Base-by-base conservation (phyloP, 2,888 invertebrate species). In the Acanthosepion lycidas region DNA sequence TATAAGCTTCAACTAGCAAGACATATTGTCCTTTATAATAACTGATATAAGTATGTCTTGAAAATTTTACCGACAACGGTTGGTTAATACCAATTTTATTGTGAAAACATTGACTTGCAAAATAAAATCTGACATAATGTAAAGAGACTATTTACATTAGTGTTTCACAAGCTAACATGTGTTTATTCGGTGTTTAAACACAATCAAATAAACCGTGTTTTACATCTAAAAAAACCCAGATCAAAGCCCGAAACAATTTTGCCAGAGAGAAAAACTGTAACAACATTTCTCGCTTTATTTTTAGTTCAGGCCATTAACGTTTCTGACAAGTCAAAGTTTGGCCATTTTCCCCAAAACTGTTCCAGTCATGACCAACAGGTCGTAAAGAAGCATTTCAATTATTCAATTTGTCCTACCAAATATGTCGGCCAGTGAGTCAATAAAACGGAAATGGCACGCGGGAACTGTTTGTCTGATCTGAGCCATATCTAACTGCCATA, bases 131-230 rank as follows among this genome's bases (percentile, higher is more conserved):
- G 42, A 42, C 42, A 42, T 42, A 42, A 42, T 42, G 12, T 78
- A 78, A 78, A 78, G 78, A 33, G 78, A 78, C n/a, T n/a, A n/a
- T 78, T 78, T 78, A 78, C 78, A 78, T 15, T 15, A 33, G 12
- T 78, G 78, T 78, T 78, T 78, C 78, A 78, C 78, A 78, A 78
- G 78, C 78, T n/a, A 78, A 78, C 78, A 78, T 78, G 78, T 78
- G 78, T 78, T 78, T 78, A n/a, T 78, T 78, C 78, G 78, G 78
- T 78, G 78, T 78, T 78, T 78, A 33, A 78, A 78, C 78, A 78
- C n/a, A 33, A 78, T 78, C 78, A 78, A 78, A 78, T 33, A 78
- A 78, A 15, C 78, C 78, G 78, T 78, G n/a, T 78, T 78, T 78
- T 4, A 78, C 78, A 78, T 78, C 12, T 12, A 78, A 78, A 78